Conservation (phyloP, 2,888 invertebrate species). For the Acanthococcus lagerstroemiae region DNA sequence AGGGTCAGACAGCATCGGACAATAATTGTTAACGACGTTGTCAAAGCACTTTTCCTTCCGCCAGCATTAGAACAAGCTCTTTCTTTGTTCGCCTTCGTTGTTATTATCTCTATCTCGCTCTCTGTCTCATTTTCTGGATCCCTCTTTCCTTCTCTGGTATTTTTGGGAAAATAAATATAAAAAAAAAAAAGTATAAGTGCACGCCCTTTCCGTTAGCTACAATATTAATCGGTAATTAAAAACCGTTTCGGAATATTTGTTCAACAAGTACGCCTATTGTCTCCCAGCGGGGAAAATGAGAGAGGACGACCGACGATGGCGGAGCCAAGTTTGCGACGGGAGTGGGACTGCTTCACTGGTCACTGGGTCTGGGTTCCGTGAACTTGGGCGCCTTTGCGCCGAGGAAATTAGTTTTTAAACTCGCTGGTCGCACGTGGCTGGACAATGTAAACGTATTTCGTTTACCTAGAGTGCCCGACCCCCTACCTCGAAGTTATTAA, state of each 20-base stretch:
- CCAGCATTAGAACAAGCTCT: not conserved
- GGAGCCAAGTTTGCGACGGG: too few species aligned
- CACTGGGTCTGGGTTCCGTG: too few species aligned
- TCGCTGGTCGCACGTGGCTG: too few species aligned
- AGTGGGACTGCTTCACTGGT: too few species aligned
- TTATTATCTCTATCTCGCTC: not conserved
- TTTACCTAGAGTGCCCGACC: too few species aligned
- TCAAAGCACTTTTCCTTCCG: not conserved
- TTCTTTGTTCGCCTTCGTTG: not conserved
- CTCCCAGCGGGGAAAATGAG: too few species aligned
- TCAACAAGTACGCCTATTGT: not conserved
- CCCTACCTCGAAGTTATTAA: too few species aligned
- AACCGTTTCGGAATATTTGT: conserved; percentile 1
- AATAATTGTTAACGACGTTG: not conserved
- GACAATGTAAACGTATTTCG: too few species aligned
- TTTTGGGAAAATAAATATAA: not conserved
- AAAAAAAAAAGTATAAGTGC: not conserved
- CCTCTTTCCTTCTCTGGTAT: not conserved
- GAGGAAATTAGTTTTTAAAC: too few species aligned
- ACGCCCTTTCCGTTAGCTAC: not conserved
- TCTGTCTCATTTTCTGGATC: not conserved
- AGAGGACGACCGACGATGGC: too few species aligned
- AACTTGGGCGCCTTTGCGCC: too few species aligned
- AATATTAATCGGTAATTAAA: too few species aligned
- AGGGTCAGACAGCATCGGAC: not conserved